phyloP scores from a whole-genome alignment of 2,113 vertebrate species.

The Himantopus leucocephalus region DNA sequence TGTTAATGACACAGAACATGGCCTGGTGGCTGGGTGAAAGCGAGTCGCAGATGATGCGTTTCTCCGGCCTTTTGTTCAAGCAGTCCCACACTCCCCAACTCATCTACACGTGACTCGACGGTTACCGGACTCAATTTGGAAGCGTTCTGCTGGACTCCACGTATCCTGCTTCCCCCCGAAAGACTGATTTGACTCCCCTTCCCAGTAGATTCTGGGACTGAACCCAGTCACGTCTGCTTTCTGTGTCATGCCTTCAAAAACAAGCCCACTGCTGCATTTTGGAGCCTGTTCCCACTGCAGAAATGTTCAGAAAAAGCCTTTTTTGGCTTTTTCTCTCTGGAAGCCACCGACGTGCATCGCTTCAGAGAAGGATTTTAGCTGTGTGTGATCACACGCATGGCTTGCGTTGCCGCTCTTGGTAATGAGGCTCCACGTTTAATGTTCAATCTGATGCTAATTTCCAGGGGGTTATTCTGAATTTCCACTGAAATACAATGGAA shows the following conservation, averaged over 20 bases:
- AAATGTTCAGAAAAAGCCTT: too few species aligned
- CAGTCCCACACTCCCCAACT: neutral
- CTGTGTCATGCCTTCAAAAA: neutral
- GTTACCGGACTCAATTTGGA: neutral
- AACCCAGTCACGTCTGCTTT: neutral
- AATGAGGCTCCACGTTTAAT: neutral
- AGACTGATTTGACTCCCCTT: neutral
- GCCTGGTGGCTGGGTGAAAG: neutral
- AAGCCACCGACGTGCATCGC: neutral
- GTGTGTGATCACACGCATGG: neutral
- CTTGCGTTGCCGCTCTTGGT: neutral
- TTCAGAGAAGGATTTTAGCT: neutral
- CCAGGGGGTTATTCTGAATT: neutral
- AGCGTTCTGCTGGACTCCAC: neutral
- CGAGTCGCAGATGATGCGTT: neutral
- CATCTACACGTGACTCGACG: neutral
- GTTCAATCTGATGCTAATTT: neutral
- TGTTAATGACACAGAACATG: neutral
- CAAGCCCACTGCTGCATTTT: neutral
- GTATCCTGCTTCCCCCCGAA: neutral
- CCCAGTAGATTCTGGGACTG: neutral
- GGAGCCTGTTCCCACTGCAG: neutral
- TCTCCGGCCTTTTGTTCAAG: conserved; percentile 7
- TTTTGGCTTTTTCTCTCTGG: neutral
- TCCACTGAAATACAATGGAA: neutral